Base-by-base conservation (phyloP, 2,888 invertebrate genomes). In the Sylvicola fuscatus region DNA sequence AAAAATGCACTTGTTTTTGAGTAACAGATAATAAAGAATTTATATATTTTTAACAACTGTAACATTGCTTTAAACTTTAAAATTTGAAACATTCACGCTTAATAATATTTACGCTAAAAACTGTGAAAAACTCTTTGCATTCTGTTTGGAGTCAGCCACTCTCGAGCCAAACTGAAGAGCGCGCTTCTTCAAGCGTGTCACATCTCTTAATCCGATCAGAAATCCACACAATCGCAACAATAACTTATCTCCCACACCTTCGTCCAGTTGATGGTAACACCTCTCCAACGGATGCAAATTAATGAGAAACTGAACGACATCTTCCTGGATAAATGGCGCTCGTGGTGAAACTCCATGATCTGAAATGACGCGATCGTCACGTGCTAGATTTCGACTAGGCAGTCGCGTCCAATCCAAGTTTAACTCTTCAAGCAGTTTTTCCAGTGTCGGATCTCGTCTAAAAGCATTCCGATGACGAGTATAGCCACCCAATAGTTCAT, bases 81-180 rank as follows among this genome's bases (percentile, higher is more conserved):
- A n/a, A n/a, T n/a, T n/a, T n/a, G n/a, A n/a, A n/a, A n/a, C n/a
- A n/a, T n/a, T 21, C 4, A 21, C 21, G 4, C 8, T 21, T 21
- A 8, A 21, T 6, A 4, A 21, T 6, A 6, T 21, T 21, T 21
- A 21, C 21, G 21, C 21, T 21, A 21, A 8, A 21, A 21, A 4
- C 21, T 21, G 21, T 7, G 89, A 89, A 38, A 71, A 48, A 51
- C 86, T 77, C 48, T 70, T 68, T 3, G 83, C 93, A 53, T 84
- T 87, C 61, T 92, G 86, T 52, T 81, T 86, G 33, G 72, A 71
- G 54, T 87, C 81, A 4, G 90, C 97, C 49, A 98, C 92, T 50
- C 87, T 68, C 0, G 90, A 89, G 10, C 98, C 98, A 64, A 98
- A 98, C 55, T 98, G 98, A 45, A 98, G 71, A 0, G 97, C 98